phyloP scores from a whole-genome alignment of 2,888 invertebrate genomes.

The Lasius fuliginosus region DNA sequence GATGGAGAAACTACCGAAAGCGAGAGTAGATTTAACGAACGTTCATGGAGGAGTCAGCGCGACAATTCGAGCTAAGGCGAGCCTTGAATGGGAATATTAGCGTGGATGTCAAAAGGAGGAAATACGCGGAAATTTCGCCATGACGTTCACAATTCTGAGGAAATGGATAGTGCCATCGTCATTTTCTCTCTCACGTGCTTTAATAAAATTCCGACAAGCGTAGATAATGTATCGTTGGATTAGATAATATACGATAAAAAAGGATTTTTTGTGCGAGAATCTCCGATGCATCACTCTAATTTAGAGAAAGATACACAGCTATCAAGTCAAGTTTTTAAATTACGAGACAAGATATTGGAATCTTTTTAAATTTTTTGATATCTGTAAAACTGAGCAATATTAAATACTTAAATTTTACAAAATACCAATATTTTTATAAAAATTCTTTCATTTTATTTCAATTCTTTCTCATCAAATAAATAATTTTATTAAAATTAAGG shows the following conservation, averaged over 20 bases:
- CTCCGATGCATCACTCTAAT: not conserved
- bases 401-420: not conserved
- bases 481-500: not conserved
- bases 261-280: not conserved
- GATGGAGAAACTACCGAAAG: slow-evolving; percentile 7
- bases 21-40: slow-evolving; percentile 27
- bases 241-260: not conserved
- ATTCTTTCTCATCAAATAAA: not conserved
- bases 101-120: slow-evolving; percentile 24
- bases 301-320: not conserved
- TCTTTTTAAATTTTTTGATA: not conserved
- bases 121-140: not conserved
- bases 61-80: slow-evolving; percentile 24
- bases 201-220: slow-evolving; percentile 27
- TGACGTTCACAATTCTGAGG: not conserved
- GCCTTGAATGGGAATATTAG: slow-evolving; percentile 19
- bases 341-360: not conserved
- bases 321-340: not conserved
- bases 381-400: not conserved
- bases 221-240: not conserved
- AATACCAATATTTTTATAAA: too few species aligned
- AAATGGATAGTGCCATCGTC: slow-evolving; percentile 18
- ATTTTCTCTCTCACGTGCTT: not conserved
- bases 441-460: not conserved
- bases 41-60: not conserved